Evolutionary conservation across 2,888 invertebrate species (phyloP).

Genomic region (Nysson spinosus): DNA sequence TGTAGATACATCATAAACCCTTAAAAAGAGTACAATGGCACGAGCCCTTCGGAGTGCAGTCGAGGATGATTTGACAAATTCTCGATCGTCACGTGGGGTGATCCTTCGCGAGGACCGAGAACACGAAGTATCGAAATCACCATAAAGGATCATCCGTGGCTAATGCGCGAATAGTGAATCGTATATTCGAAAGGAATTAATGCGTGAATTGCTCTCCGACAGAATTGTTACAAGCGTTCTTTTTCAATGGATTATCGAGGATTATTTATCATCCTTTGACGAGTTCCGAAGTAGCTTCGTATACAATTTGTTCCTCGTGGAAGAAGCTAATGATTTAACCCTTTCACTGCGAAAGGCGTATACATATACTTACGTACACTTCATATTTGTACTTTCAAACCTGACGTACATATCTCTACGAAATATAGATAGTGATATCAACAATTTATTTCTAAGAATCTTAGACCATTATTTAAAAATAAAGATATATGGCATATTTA

Average conservation of each 20-base stretch:
- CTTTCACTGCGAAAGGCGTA: too few species aligned
- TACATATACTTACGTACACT: too few species aligned
- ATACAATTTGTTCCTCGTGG: too few species aligned
- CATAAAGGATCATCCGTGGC: constrained; percentile 62
- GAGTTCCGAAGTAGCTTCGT: too few species aligned
- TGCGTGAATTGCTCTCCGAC: constrained; percentile 18
- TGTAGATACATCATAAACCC: constrained; percentile 61
- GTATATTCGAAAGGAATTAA: constrained; percentile 54
- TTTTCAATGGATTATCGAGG: neutral
- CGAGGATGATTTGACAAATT: constrained; percentile 68
- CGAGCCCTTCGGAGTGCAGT: constrained; percentile 55
- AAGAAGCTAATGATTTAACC: too few species aligned
- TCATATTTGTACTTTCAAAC: too few species aligned
- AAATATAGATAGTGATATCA: too few species aligned
- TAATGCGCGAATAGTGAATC: constrained; percentile 36
- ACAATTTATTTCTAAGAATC: too few species aligned
- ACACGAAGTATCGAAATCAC: constrained; percentile 63
- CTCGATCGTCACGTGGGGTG: constrained; percentile 50
- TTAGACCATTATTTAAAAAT: too few species aligned
- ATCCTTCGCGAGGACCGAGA: constrained; percentile 30
- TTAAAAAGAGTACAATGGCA: constrained; percentile 57
- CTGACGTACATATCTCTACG: too few species aligned
- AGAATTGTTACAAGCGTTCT: neutral
- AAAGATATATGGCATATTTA: too few species aligned
- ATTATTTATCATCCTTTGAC: constrained; percentile 10